These are phyloP conservation scores for Strix aluco DNA, from an alignment of 2,113 vertebrate genomes.

Conservation along the genomic window DNA sequence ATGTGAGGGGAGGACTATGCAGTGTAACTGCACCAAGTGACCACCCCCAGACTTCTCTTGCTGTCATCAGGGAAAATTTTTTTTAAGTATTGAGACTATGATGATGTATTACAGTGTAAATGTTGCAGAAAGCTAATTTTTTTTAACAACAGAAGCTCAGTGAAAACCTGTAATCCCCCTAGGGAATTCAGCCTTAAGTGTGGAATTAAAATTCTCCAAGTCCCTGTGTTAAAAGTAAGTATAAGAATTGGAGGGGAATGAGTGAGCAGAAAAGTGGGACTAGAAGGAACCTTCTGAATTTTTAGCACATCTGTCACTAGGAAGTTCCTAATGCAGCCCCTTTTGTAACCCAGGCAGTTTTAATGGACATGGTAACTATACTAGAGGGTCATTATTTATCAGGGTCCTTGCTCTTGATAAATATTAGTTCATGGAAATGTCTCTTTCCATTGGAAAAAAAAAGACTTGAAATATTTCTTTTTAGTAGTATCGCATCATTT, in stretches of 20 bases:
- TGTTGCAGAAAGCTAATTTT: background rate
- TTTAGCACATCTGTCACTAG: background rate
- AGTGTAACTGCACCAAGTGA: rapidly evolving
- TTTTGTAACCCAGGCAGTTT: background rate
- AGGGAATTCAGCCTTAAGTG: background rate
- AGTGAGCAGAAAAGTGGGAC: background rate
- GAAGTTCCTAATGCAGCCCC: background rate
- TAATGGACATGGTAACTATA: background rate
- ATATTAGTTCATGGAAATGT: background rate
- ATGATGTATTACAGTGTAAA: background rate
- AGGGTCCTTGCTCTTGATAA: background rate
- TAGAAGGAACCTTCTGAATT: background rate
- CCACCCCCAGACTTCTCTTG: background rate
- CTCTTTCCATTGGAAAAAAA: background rate
- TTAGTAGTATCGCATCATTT: background rate
- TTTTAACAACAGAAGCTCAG: background rate
- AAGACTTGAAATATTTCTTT: background rate
- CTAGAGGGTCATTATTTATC: background rate
- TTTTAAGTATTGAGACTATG: background rate
- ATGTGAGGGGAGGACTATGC: background rate
- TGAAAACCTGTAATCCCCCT: background rate
- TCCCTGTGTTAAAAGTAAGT: background rate
- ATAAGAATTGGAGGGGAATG: background rate
- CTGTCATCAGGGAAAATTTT: background rate
- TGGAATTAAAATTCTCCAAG: background rate